These are phyloP conservation scores for Spinus olivaceus DNA, from an alignment of 2,797 vertebrate genomes.

Conservation along the genomic window DNA sequence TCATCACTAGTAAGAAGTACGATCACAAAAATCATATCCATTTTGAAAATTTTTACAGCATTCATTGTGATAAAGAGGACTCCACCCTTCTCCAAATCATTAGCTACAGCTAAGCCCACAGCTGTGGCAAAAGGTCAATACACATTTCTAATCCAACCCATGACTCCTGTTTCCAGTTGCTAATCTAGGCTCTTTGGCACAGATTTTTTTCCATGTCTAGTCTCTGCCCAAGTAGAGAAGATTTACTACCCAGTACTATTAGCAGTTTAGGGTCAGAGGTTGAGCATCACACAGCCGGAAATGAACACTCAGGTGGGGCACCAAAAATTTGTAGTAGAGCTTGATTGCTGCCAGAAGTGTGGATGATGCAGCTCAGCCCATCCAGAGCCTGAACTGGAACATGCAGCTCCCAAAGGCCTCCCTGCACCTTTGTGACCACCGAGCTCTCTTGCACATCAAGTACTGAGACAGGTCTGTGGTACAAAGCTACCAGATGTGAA, in stretches of 20 bases:
- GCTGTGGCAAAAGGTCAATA: background rate
- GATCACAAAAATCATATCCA: background rate
- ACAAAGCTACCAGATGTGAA: rapidly evolving
- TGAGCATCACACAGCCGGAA: background rate
- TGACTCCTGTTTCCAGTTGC: background rate
- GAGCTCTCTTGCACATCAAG: background rate
- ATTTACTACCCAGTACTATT: background rate
- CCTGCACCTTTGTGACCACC: rapidly evolving
- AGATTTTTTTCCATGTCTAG: background rate
- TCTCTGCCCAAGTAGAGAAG: background rate
- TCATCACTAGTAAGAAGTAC: background rate
- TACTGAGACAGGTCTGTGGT: rapidly evolving
- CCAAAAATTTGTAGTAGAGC: background rate
- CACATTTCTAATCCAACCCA: background rate
- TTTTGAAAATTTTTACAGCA: background rate
- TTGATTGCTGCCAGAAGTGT: background rate
- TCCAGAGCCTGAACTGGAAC: background rate
- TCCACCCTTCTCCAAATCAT: background rate
- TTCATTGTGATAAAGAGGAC: background rate
- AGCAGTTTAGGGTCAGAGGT: background rate
- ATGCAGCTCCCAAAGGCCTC: background rate
- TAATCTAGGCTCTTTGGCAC: background rate
- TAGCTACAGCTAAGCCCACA: background rate
- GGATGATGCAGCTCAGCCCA: background rate
- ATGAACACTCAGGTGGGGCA: background rate